These are phyloP conservation scores for Nemotelus nigrinus DNA, from an alignment of 2,888 invertebrate species.

Conservation along the genomic window DNA sequence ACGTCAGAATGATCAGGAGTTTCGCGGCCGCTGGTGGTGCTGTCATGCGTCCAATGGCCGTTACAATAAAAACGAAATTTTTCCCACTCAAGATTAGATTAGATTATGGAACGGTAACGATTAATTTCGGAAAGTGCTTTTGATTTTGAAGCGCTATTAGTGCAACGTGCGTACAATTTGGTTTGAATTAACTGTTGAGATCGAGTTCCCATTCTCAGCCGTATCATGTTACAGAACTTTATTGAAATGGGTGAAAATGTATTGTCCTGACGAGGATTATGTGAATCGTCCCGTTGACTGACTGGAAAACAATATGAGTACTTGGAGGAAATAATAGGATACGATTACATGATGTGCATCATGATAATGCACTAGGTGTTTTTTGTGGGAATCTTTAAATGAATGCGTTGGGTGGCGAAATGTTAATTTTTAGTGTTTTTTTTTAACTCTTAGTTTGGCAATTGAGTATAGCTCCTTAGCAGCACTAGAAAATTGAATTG, in stretches of 20 bases:
- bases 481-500: too few species aligned
- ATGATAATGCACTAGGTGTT: too few species aligned
- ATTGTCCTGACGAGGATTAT: background rate
- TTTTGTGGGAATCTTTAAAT: too few species aligned
- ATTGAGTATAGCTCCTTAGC: too few species aligned
- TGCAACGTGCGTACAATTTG: slow-evolving; percentile 5
- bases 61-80: slow-evolving; percentile 44
- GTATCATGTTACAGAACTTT: slow-evolving; percentile 28
- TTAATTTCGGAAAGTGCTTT: slow-evolving; percentile 35
- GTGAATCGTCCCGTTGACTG: too few species aligned
- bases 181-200: background rate
- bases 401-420: too few species aligned
- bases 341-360: too few species aligned
- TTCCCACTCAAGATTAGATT: slow-evolving; percentile 47
- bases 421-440: too few species aligned
- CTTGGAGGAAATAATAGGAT: too few species aligned
- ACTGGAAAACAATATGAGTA: too few species aligned
- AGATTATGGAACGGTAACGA: slow-evolving; percentile 27
- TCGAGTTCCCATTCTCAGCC: slow-evolving; percentile 29
- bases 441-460: too few species aligned
- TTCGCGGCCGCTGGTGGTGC: too few species aligned
- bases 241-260: slow-evolving; percentile 29
- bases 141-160: slow-evolving; percentile 28
- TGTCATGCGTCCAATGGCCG: slow-evolving; percentile 17
- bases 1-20: background rate